A percentile compares a stretch with the other conserved stretches of the same genome.
phyloP scores from a whole-genome alignment of 2,888 invertebrate genomes.

The Opisthograptis luteolata region DNA sequence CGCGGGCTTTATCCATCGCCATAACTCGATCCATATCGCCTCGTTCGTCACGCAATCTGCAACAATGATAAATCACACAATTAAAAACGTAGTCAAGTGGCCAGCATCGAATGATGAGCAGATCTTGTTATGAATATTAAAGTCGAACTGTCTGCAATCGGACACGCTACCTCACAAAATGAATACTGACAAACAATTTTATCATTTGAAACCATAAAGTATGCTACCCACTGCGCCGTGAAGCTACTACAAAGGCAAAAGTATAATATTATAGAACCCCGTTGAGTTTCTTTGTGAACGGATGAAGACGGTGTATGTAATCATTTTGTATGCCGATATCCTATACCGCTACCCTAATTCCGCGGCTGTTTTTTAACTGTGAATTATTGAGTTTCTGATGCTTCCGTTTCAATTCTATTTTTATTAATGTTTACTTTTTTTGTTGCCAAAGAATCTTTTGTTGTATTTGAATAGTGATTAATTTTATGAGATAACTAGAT shows the following conservation, averaged over 20 bases:
- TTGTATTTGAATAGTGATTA: slow-evolving; percentile 7
- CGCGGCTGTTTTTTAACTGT: slow-evolving; percentile 77
- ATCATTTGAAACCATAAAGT: slow-evolving; percentile 84
- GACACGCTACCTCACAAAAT: slow-evolving; percentile 72
- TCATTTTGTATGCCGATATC: slow-evolving; percentile 80
- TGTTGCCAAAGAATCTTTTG: slow-evolving; percentile 31
- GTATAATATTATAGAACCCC: slow-evolving; percentile 82
- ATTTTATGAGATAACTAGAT: neutral
- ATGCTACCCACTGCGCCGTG: slow-evolving; percentile 77
- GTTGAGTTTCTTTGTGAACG: slow-evolving; percentile 80
- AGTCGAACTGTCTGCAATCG: slow-evolving; percentile 58
- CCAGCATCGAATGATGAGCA: slow-evolving; percentile 40
- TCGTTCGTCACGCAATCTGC: slow-evolving; percentile 94
- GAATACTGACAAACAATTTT: slow-evolving; percentile 81
- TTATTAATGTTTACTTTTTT: slow-evolving; percentile 69
- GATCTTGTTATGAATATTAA: slow-evolving; percentile 67
- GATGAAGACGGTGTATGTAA: slow-evolving; percentile 80
- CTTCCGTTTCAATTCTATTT: slow-evolving; percentile 74
- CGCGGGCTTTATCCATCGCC: slow-evolving; percentile 92
- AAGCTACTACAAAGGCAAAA: slow-evolving; percentile 80
- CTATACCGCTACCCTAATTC: slow-evolving; percentile 79
- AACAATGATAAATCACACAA: slow-evolving; percentile 71
- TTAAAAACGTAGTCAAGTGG: slow-evolving; percentile 41
- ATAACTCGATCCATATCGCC: slow-evolving; percentile 92
- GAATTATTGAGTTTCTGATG: slow-evolving; percentile 77